Evolutionary conservation across 2,113 vertebrate genomes (phyloP).

Genomic region (Telmatochromis bifrenatus): DNA sequence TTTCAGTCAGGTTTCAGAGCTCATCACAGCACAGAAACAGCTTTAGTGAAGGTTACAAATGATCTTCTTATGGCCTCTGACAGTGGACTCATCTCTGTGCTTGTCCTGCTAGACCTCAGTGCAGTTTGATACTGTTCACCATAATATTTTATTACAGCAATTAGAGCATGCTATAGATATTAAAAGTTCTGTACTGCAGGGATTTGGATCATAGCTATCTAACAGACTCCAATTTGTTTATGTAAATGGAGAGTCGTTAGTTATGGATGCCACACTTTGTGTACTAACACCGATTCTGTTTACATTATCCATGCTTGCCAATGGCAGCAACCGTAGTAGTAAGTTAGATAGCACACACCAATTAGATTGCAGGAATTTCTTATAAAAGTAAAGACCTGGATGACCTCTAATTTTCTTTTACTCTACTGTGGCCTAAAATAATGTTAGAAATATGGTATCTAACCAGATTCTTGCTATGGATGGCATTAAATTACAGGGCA

Average conservation of each 20-base stretch:
- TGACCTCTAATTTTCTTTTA: not conserved
- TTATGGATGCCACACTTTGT: not conserved
- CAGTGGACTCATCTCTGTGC: not conserved
- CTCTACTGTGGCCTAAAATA: not conserved
- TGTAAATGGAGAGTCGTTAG: not conserved
- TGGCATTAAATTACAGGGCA: not conserved
- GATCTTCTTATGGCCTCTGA: not conserved
- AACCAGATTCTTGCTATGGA: not conserved
- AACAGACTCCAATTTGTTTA: not conserved
- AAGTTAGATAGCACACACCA: not conserved
- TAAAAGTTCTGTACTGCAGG: not conserved
- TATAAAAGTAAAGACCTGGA: not conserved
- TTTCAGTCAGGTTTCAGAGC: not conserved
- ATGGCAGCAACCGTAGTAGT: not conserved
- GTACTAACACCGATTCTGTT: not conserved
- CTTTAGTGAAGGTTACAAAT: not conserved
- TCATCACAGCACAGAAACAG: not conserved
- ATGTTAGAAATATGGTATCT: not conserved
- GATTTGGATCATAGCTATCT: not conserved
- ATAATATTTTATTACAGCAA: not conserved
- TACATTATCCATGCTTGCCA: not conserved
- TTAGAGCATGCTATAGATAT: not conserved
- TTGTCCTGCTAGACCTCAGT: not conserved
- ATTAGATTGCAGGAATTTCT: not conserved
- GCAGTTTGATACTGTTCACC: not conserved